Evolutionary conservation across 2,797 vertebrate genomes (phyloP).

Genomic region (Poeciliopsis paucimaculata): DNA sequence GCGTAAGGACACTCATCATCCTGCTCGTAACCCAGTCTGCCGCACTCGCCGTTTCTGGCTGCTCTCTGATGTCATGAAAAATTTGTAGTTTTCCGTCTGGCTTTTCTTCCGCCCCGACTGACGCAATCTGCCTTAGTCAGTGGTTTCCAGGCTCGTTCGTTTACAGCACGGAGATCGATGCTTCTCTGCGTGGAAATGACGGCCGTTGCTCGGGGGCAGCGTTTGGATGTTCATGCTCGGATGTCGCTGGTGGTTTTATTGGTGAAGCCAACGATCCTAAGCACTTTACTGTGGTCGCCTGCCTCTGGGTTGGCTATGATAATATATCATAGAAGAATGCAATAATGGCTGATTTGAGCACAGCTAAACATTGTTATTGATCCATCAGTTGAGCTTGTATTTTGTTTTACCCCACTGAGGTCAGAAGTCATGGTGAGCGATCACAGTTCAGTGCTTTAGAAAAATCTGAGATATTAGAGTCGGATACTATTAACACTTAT

Average conservation of each 20-base stretch:
- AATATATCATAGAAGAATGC: not conserved
- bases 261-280: slow-evolving; percentile 24
- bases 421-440: not conserved
- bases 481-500: too few relatives aligned
- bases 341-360: not conserved
- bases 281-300: slow-evolving; percentile 2
- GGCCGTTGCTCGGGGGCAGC: slow-evolving; percentile 22
- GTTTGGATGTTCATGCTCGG: slow-evolving; percentile 16
- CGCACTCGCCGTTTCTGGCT: not conserved
- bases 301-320: not conserved
- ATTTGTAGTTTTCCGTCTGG: not conserved
- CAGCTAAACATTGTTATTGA: not conserved
- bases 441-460: not conserved
- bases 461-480: not conserved
- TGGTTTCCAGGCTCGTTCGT: slow-evolving; percentile 30
- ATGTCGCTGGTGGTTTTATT: slow-evolving; percentile 39
- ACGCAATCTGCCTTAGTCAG: slow-evolving; percentile 8
- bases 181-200: not conserved
- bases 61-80: not conserved
- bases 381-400: not conserved
- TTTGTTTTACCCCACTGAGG: not conserved
- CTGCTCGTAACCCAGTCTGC: not conserved
- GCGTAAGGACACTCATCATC: not conserved
- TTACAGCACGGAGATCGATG: slow-evolving; percentile 34
- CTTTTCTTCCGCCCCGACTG: not conserved